A percentile compares a stretch with the other conserved stretches of the same genome.
Evolutionary conservation across 2,797 vertebrate species (phyloP).

Genomic region (Champsocephalus gunnari): DNA sequence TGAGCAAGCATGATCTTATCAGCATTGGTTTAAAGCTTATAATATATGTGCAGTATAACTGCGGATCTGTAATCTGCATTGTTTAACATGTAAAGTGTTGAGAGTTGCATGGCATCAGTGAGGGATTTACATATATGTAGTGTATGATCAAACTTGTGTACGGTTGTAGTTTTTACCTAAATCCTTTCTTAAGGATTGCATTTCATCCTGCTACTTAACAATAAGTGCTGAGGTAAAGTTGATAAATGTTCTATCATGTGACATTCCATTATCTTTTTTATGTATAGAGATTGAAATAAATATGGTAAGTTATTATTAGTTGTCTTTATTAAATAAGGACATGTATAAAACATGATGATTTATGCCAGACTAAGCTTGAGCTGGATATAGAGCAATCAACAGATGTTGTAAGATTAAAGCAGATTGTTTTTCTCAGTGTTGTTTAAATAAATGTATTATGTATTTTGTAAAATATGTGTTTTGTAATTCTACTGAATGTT

Average conservation of each 20-base stretch:
- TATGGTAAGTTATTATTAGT: constrained; percentile 10
- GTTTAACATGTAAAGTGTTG: constrained; percentile 9
- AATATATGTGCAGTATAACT: constrained; percentile 20
- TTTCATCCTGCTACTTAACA: constrained; percentile 51
- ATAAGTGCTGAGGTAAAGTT: constrained; percentile 32
- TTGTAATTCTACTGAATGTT: constrained; percentile 30
- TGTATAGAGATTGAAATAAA: constrained; percentile 41
- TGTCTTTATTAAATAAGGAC: no score
- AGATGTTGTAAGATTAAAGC: constrained; percentile 22
- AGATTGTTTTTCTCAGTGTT: constrained; percentile 44
- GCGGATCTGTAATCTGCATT: constrained; percentile 14
- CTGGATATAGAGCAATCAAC: no score
- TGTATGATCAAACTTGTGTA: constrained; percentile 37
- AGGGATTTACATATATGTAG: constrained; percentile 27
- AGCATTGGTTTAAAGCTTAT: constrained; percentile 13
- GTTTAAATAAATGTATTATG: background rate
- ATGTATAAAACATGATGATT: no score
- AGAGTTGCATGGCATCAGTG: constrained; percentile 51
- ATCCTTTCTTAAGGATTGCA: constrained; percentile 41
- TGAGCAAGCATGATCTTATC: constrained; percentile 28
- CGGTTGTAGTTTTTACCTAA: constrained; percentile 21
- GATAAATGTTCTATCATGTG: constrained; percentile 20
- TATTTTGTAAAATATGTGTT: background rate
- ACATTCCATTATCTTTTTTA: constrained; percentile 29
- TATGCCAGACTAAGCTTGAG: no score